Evolutionary conservation across 2,888 invertebrate species (phyloP), one percentile per base, ranked within the genome.

Genomic region (Anaspis maculata): DNA sequence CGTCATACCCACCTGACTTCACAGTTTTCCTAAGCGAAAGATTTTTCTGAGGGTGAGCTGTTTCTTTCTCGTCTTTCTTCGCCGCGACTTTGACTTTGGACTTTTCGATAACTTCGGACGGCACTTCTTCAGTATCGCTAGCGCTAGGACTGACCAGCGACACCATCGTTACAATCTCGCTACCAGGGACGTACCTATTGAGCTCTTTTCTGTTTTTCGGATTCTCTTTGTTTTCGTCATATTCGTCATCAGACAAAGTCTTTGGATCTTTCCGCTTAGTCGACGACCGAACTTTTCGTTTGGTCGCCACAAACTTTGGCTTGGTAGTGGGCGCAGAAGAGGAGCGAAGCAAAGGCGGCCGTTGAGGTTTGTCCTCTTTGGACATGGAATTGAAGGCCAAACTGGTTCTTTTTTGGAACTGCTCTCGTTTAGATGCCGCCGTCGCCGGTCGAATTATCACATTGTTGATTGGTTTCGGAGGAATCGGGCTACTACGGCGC

Each of bases 81-180:
- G 29, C 36, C 6, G 16, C 22, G 12, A 27, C 10, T 36, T 43
- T 43, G 22, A 19, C 34, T 9, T 33, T 32, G 16, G 37, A 35
- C 9, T 19, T 19, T 12, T 47, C 65, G 35, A 68, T 11, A 19
- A 19, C 67, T 3, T 63, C 64, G n/a, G n/a, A n/a, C n/a, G n/a
- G n/a, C 30, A 72, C 68, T 7, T 70, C 70, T 46, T 78, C 78
- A 12, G 69, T 71, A 34, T 79, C 79, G 51, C 78, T 79, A 22
- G 73, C 76, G 11, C 74, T 73, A 1, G 79, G 77, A 51, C 78
- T 79, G 3, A 79, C 66, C 25, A 81, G 59, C 0, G 79, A 79
- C 0, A 81, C 78, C 70, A 80, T 73, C 0, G 81, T 81, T 1
- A 78, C 71, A 19, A 81, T 66, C 24, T 70, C 71, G 2, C 52